Evolutionary conservation across 1,140 invertebrate genomes (phyloP), one percentile per base, ranked within the genome.

Genomic region (Spodoptera frugiperda): DNA sequence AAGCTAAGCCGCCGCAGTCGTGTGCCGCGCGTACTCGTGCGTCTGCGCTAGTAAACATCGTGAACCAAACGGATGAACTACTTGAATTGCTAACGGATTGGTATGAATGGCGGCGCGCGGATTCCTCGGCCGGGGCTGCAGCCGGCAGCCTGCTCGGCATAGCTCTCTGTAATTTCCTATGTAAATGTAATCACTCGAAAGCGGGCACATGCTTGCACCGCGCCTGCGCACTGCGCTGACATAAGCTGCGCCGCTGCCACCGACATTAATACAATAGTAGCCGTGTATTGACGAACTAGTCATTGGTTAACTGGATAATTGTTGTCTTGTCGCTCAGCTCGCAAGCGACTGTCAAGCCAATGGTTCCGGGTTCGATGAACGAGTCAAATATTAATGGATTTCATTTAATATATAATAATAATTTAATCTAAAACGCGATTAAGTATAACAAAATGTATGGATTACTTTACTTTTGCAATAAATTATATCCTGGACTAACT

Each of bases 171-270:
- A 55, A 71, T 71, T 71, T 71, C 67, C 49, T 71, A 71, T 71
- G 67, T 71, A 71, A 71, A 71, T 71, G 25, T 71, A 55, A 71
- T 71, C 67, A 71, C 49, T 71, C 30, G 67, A 71, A 54, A 71
- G 67, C 10, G 51, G n/a, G 25, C 25, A 54, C 25, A 49, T 25
- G 49, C 25, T 19, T 44, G 30, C 48, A 12, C 14, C 15, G 49
- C 30, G 33, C 33, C 6, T 6, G 9, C n/a, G 6, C 14, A 2
- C 15, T 17, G 8, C 10, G 67, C 48, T 4, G 0, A 21, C 4
- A 8, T 5, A 39, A 39, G 10, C 15, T 53, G 15, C 15, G 51
- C 17, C 17, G 6, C 15, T 19, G 15, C 15, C 15, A 53, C 14
- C 17, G 49, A 15, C 49, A 17, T 17, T 4, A 1, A 8, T 10